These are phyloP conservation scores for Tringa solitaria DNA, from an alignment of 2,113 vertebrate genomes.

Conservation along the genomic window DNA sequence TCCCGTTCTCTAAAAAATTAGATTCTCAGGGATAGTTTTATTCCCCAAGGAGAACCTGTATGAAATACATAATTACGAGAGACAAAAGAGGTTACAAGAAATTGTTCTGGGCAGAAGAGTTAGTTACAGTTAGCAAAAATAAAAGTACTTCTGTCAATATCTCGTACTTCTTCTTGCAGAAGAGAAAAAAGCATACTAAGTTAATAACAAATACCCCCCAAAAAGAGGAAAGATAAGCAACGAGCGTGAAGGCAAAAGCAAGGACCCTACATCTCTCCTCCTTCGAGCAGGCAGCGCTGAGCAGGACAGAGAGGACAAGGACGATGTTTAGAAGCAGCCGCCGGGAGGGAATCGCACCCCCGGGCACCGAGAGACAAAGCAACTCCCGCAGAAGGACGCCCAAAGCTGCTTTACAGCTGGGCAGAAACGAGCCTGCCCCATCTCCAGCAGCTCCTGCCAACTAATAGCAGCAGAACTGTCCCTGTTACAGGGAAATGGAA, in stretches of 20 bases:
- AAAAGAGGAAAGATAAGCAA: background rate
- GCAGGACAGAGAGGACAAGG: background rate
- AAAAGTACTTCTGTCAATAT: background rate
- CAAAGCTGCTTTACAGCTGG: background rate
- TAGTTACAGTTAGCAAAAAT: background rate
- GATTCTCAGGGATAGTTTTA: background rate
- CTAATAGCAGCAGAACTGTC: background rate
- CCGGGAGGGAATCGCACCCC: background rate
- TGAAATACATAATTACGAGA: background rate
- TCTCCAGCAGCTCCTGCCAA: background rate
- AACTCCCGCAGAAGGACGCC: background rate
- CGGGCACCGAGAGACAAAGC: background rate
- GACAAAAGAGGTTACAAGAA: background rate
- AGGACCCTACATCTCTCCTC: background rate
- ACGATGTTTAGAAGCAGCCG: background rate
- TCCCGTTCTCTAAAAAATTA: background rate
- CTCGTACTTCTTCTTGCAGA: background rate
- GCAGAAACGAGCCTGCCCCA: background rate
- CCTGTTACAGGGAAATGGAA: background rate
- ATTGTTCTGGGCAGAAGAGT: background rate
- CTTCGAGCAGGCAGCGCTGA: background rate
- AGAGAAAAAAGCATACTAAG: background rate
- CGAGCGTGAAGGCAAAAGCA: background rate
- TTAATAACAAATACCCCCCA: background rate
- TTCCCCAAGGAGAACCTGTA: background rate